These are phyloP conservation scores for Unio pictorum DNA, from an alignment of 2,888 invertebrate genomes.

Conservation along the genomic window DNA sequence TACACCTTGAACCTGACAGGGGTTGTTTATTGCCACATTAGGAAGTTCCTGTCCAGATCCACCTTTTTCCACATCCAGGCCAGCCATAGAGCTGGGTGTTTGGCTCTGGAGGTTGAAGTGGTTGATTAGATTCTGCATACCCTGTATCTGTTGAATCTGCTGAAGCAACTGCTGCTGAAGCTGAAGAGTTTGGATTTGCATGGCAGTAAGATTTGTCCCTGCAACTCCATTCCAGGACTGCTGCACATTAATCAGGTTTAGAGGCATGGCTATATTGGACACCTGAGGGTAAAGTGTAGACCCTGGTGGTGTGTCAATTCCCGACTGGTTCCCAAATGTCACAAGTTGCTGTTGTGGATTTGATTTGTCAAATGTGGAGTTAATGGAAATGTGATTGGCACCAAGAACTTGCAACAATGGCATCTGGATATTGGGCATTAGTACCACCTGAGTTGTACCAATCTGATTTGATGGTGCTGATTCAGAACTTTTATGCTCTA, in stretches of 20 bases:
- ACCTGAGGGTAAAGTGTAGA: slow-evolving; percentile 2
- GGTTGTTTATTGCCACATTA: too few relatives aligned
- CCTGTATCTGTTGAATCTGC: slow-evolving; percentile 60
- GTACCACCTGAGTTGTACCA: slow-evolving; percentile 19
- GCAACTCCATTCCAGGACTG: slow-evolving; percentile 43
- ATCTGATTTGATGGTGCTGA: neutral
- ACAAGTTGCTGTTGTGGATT: slow-evolving; percentile 11
- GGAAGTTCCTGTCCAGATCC: too few relatives aligned
- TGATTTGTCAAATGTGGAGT: slow-evolving; percentile 22
- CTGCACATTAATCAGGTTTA: slow-evolving; percentile 49
- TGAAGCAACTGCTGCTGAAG: slow-evolving; percentile 55
- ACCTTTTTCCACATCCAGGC: neutral
- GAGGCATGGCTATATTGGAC: slow-evolving; percentile 16
- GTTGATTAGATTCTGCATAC: slow-evolving; percentile 54
- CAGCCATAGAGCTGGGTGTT: neutral
- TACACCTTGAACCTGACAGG: too few relatives aligned
- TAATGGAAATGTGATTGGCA: slow-evolving; percentile 15
- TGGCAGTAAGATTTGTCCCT: slow-evolving; percentile 48
- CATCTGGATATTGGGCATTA: slow-evolving; percentile 41
- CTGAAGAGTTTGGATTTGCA: slow-evolving; percentile 58
- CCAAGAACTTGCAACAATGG: slow-evolving; percentile 44
- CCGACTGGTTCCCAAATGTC: neutral
- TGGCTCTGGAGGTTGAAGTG: slow-evolving; percentile 47
- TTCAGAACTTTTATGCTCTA: too few relatives aligned
- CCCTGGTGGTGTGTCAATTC: slow-evolving; percentile 2